phyloP scores from a whole-genome alignment of 2,888 invertebrate genomes.

The Brachyopa scutellaris region DNA sequence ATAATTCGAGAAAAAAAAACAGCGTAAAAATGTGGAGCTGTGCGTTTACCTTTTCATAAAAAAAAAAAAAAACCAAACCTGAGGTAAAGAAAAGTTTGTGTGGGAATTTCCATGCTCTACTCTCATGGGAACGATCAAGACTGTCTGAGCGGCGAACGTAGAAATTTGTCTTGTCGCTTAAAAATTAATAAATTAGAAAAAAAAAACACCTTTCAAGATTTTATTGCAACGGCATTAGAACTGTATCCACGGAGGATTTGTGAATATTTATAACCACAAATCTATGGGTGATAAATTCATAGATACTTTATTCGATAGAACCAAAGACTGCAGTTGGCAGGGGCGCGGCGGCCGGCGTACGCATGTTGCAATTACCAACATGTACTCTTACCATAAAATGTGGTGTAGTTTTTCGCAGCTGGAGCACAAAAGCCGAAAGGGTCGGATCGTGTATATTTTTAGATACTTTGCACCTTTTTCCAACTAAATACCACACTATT shows the following conservation, averaged over 20 bases:
- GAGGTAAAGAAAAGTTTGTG: slow-evolving; percentile 20
- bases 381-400: slow-evolving; percentile 22
- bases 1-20: slow-evolving; percentile 2
- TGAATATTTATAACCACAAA: slow-evolving; percentile 43
- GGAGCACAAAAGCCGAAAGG: slow-evolving; percentile 46
- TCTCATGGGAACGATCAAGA: slow-evolving; percentile 30
- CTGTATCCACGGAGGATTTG: slow-evolving; percentile 27
- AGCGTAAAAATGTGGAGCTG: background rate
- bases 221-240: slow-evolving; percentile 1
- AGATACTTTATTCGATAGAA: slow-evolving; percentile 41
- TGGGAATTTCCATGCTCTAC: slow-evolving; percentile 9
- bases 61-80: no score
- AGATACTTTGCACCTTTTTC: slow-evolving; percentile 69
- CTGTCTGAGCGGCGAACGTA: slow-evolving; percentile 29
- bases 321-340: background rate
- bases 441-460: slow-evolving; percentile 33
- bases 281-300: slow-evolving; percentile 42
- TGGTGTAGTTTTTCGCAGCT: slow-evolving; percentile 55
- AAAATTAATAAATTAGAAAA: slow-evolving; percentile 42
- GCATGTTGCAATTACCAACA: no score
- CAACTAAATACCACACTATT: slow-evolving; percentile 56
- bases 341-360: no score
- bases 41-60: slow-evolving; percentile 21
- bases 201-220: slow-evolving; percentile 5
- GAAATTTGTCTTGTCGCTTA: slow-evolving; percentile 52